phyloP scores from a whole-genome alignment of 2,888 invertebrate species.

The Germaria angustata region DNA sequence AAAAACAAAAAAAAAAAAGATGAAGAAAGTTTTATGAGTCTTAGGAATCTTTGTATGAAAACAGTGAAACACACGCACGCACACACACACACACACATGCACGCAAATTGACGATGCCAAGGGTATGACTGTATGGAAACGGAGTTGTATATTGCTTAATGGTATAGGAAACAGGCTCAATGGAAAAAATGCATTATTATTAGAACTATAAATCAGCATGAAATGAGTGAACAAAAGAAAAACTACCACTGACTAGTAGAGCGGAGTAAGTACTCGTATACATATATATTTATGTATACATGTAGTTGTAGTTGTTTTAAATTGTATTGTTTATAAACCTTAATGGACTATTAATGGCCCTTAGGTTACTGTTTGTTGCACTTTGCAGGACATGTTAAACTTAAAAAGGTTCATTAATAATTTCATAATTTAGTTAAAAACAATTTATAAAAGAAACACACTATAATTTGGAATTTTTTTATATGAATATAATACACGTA shows the following conservation, averaged over 20 bases:
- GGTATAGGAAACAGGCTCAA: conserved; percentile 55
- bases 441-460: background rate
- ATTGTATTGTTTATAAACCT: conserved; percentile 57
- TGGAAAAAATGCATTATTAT: conserved; percentile 72
- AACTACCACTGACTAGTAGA: conserved; percentile 51
- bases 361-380: conserved; percentile 35
- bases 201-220: conserved; percentile 79
- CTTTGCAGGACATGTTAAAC: conserved; percentile 34
- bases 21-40: conserved; percentile 61
- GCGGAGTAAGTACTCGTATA: conserved; percentile 7
- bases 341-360: conserved; percentile 57
- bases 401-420: conserved; percentile 29
- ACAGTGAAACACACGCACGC: conserved; percentile 7
- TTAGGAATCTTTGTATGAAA: conserved; percentile 43
- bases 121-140: conserved; percentile 24
- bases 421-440: background rate
- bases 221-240: conserved; percentile 74
- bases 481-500: background rate
- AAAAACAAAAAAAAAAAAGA: conserved; percentile 42
- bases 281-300: background rate
- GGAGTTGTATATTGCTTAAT: conserved; percentile 45
- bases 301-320: conserved; percentile 6
- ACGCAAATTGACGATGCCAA: background rate
- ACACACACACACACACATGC: background rate
- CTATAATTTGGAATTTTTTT: background rate